These are phyloP conservation scores for Clusia tigrina DNA, from an alignment of 2,888 invertebrate genomes.

Conservation along the genomic window DNA sequence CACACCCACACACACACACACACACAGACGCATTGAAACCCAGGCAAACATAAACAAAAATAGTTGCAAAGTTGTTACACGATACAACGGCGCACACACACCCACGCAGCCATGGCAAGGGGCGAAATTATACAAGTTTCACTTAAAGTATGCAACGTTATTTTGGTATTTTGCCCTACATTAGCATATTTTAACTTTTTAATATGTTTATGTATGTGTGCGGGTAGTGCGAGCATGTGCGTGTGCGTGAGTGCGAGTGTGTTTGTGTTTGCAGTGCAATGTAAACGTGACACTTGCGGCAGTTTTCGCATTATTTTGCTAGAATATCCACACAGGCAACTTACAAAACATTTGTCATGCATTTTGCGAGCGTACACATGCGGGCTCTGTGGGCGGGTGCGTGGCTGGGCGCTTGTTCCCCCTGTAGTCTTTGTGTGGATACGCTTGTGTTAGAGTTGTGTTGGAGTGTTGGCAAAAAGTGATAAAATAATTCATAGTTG, in stretches of 20 bases:
- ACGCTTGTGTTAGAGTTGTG: slow-evolving; percentile 26
- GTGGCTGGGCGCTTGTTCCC: background rate
- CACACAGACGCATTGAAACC: background rate
- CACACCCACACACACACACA: background rate
- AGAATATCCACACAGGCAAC: too few relatives aligned
- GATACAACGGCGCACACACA: too few relatives aligned
- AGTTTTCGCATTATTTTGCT: slow-evolving; percentile 9
- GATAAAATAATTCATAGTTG: slow-evolving; percentile 56
- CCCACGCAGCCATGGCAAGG: background rate
- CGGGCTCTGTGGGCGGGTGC: background rate
- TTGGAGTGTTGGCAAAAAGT: slow-evolving; percentile 41
- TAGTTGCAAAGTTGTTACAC: background rate
- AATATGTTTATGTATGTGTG: background rate
- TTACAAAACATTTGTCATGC: too few relatives aligned
- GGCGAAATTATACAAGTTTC: background rate
- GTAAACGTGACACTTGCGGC: background rate
- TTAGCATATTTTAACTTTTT: slow-evolving; percentile 18
- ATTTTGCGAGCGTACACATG: too few relatives aligned
- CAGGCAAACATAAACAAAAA: background rate
- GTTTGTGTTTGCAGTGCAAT: background rate
- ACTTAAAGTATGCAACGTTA: slow-evolving; percentile 12
- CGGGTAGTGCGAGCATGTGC: background rate
- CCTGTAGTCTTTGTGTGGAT: slow-evolving; percentile 11
- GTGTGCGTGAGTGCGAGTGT: background rate
- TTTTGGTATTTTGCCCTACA: slow-evolving; percentile 16